Percentiles rank a stretch among this genome's conserved stretches.
These are phyloP conservation scores for Chloropsis hardwickii DNA, from an alignment of 2,113 vertebrate species.

Conservation along the genomic window DNA sequence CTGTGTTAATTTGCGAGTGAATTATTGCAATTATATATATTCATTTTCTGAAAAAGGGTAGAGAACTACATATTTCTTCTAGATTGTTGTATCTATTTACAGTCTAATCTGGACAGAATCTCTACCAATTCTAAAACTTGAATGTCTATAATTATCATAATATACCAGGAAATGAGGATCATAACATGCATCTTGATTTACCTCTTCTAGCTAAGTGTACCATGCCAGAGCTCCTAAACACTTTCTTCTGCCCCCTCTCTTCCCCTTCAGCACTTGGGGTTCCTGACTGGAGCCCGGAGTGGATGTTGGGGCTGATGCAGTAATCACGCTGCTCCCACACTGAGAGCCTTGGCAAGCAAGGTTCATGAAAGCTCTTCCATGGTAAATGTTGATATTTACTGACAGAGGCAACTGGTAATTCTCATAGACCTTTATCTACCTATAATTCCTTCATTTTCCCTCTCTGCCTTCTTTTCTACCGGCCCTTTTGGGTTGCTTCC, in stretches of 20 bases:
- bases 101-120: not conserved
- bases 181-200: not conserved
- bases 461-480: not conserved
- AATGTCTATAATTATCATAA: not conserved
- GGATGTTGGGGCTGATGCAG: not conserved
- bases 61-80: not conserved
- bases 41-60: slow-evolving; percentile 17
- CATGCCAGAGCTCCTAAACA: not conserved
- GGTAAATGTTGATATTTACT: not conserved
- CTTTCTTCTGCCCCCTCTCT: not conserved
- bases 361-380: not conserved
- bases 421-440: not conserved
- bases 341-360: not conserved
- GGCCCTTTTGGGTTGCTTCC: not conserved
- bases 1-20: not conserved
- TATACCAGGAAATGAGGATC: not conserved
- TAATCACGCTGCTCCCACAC: rapidly evolving
- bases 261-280: not conserved
- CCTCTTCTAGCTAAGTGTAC: not conserved
- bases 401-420: not conserved
- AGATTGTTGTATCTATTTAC: not conserved
- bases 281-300: not conserved
- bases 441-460: not conserved
- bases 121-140: not conserved
- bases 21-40: slow-evolving; percentile 40